Percentiles rank a stretch among this genome's conserved stretches.
phyloP scores from a whole-genome alignment of 37 sponge, comb jelly and placozoan species.

The Ianthella basta region DNA sequence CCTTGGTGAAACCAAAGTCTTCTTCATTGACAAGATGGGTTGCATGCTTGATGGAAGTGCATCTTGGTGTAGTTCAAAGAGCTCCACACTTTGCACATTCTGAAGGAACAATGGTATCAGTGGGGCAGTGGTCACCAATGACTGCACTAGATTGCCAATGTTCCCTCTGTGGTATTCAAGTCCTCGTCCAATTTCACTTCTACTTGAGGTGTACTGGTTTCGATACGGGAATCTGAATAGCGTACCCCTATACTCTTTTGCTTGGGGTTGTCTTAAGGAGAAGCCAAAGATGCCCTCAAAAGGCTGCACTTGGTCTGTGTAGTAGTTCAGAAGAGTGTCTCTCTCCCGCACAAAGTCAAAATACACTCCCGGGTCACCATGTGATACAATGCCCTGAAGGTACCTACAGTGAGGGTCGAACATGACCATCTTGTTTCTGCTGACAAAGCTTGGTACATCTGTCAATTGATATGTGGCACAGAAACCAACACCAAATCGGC shows the following conservation, averaged over 20 bases:
- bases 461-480: conserved; percentile 76
- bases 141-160: not conserved
- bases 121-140: not conserved
- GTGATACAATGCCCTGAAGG: not conserved
- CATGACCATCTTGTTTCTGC: conserved; percentile 56
- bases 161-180: not conserved
- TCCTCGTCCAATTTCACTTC: conserved; percentile 46
- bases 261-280: conserved; percentile 21
- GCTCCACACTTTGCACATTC: conserved; percentile 44
- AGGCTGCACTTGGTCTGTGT: conserved; percentile 73
- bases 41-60: not conserved
- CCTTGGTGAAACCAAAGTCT: not conserved
- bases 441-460: conserved; percentile 87
- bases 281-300: conserved; percentile 79
- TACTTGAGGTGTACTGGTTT: not conserved
- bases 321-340: conserved; percentile 1
- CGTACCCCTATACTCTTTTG: conserved; percentile 59
- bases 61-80: conserved; percentile 49
- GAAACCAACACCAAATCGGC: conserved; percentile 87
- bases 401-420: conserved; percentile 87
- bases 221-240: conserved; percentile 83
- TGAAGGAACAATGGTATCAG: conserved; percentile 56
- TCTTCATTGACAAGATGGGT: not conserved
- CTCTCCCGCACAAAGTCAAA: conserved; percentile 45
- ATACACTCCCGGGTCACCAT: conserved; percentile 64